Base-by-base conservation (phyloP, 2,888 invertebrate species). In the Tenthredo mesomela region DNA sequence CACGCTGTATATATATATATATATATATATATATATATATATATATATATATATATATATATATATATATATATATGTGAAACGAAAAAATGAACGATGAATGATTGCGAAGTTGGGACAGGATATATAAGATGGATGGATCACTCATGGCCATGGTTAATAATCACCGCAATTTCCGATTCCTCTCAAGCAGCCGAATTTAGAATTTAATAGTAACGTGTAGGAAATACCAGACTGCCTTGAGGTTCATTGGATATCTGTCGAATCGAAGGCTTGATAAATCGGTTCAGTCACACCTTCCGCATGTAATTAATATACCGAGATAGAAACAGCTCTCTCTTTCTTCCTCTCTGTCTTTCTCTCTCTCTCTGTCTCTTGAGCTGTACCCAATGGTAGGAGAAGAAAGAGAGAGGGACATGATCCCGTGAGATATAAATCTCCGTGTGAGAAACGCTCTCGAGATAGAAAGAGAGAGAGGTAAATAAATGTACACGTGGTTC, bases 281-380 rank as follows among this genome's bases (percentile, higher is more conserved):
- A 77, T 77, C 75, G 75, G 47, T 77, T 77, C 75, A 50, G 75
- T 77, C 75, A 77, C 75, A 50, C 75, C 75, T 77, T 77, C 50
- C n/a, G 29, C 29, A 18, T 77, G 75, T 77, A 77, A 77, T 77
- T 77, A 77, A 77, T 77, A 77, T 2, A 29, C 50, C 77, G 77
- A 83, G 47, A 70, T 58, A 67, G 58, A 50, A 47, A 47, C 18
- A 77, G 71, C 70, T 75, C 61, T 84, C 84, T 54, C 73, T 73
- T 37, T 85, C 58, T 80, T 47, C 73, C 70, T 77, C 61, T 70
- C 21, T 37, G 6, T 37, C 37, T 77, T 67, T 82, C 70, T 54
- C 54, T 75, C 15, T 78, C 82, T 47, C 77, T 86, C 85, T 82
- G 84, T 82, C 75, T 75, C 54, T 75, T 25, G 29, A 67, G 33